Evolutionary conservation across 2,888 invertebrate species (phyloP).

Genomic region (Ariolimax columbianus): DNA sequence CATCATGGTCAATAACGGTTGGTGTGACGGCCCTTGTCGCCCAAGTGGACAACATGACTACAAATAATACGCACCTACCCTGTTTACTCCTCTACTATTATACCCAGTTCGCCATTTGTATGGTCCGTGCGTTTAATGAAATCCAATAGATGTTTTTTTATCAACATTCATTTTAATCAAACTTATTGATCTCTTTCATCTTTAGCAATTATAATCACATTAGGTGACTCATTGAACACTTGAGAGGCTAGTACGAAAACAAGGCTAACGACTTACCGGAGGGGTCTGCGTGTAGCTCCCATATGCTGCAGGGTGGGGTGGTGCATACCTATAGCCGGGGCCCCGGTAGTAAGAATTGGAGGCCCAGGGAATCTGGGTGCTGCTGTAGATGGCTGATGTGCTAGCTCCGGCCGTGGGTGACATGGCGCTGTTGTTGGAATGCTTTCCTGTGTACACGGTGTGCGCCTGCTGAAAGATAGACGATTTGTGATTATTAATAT

Average conservation of each 20-base stretch:
- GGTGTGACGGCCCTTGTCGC: no score
- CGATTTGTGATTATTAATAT: neutral
- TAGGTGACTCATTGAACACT: neutral
- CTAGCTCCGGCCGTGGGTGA: slow-evolving; percentile 29
- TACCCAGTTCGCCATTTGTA: no score
- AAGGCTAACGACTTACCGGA: slow-evolving; percentile 13
- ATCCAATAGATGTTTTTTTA: no score
- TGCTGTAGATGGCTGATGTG: slow-evolving; percentile 22
- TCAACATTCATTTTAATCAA: no score
- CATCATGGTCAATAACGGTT: no score
- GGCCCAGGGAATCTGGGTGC: slow-evolving; percentile 26
- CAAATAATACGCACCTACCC: no score
- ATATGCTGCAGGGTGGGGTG: slow-evolving; percentile 43
- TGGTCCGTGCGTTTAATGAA: no score
- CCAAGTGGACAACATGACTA: no score
- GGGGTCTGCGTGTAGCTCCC: slow-evolving; percentile 45
- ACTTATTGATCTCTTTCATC: no score
- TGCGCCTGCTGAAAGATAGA: neutral
- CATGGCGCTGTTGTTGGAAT: slow-evolving; percentile 16
- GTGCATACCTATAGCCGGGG: slow-evolving; percentile 24
- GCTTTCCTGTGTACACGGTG: slow-evolving; percentile 4
- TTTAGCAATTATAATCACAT: no score
- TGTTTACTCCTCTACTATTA: no score
- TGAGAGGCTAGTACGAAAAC: no score
- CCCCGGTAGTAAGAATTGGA: slow-evolving; percentile 34